Evolutionary conservation across 2,797 vertebrate species (phyloP).

Genomic region (Falco concolor): DNA sequence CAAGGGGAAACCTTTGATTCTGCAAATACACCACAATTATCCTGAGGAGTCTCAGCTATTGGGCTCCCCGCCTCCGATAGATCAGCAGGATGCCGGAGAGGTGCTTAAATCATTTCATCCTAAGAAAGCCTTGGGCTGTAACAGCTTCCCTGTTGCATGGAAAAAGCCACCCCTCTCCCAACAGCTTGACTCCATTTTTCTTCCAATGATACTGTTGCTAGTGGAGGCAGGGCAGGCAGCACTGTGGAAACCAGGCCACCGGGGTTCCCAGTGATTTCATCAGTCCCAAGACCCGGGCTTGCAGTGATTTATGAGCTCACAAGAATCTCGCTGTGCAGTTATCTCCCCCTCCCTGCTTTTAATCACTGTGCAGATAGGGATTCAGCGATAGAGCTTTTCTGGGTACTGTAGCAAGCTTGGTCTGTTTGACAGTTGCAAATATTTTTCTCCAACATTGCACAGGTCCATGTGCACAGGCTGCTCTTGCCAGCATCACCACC

Average conservation of each 20-base stretch:
- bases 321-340: background rate
- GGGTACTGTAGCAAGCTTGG: background rate
- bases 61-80: background rate
- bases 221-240: background rate
- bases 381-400: background rate
- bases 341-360: background rate
- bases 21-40: constrained; percentile 53
- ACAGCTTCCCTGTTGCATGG: background rate
- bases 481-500: fast-evolving
- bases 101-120: constrained; percentile 48
- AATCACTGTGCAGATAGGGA: background rate
- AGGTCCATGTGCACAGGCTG: background rate
- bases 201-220: background rate
- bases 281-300: background rate
- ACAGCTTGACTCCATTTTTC: background rate
- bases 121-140: constrained; percentile 34
- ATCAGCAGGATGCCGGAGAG: constrained; percentile 25
- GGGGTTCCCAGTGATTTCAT: background rate
- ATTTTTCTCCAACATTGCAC: background rate
- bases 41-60: constrained; percentile 8
- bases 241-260: background rate
- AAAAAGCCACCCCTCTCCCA: background rate
- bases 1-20: constrained; percentile 59
- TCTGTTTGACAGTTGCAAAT: background rate
- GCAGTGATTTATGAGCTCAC: background rate